Percentiles rank a stretch among this genome's conserved stretches.
These are phyloP conservation scores for Andrena chrysosceles DNA, from an alignment of 2,888 invertebrate genomes.

Conservation along the genomic window DNA sequence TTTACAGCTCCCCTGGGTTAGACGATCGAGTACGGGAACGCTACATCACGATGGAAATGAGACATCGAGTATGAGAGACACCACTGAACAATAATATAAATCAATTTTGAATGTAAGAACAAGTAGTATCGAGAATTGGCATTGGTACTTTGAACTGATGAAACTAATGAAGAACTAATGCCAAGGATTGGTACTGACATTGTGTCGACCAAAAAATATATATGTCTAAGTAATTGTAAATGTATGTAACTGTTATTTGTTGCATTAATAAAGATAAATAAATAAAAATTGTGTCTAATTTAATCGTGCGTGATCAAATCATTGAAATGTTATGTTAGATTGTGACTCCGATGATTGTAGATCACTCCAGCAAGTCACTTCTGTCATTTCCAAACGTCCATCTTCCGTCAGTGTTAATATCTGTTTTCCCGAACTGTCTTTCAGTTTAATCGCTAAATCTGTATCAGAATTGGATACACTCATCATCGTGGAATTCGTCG, in stretches of 20 bases:
- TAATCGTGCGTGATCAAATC: neutral
- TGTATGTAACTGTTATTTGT: conserved; percentile 39
- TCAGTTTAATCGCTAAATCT: conserved; percentile 59
- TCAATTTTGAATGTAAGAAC: conserved; percentile 22
- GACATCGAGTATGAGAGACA: neutral
- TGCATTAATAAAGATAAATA: conserved; percentile 29
- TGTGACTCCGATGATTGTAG: conserved; percentile 50
- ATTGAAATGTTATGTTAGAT: conserved; percentile 51
- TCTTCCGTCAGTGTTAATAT: conserved; percentile 81
- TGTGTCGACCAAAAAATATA: conserved; percentile 19
- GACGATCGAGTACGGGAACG: neutral
- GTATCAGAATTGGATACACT: conserved; percentile 29
- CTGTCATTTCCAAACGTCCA: conserved; percentile 82
- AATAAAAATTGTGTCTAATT: conserved; percentile 20
- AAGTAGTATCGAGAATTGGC: neutral
- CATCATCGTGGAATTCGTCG: conserved; percentile 45
- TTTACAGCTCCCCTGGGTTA: conserved; percentile 9
- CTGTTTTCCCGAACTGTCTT: conserved; percentile 74
- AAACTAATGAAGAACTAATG: conserved; percentile 7
- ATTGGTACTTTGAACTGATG: conserved; percentile 15
- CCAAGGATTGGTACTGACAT: neutral
- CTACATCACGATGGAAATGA: neutral
- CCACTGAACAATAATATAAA: conserved; percentile 17
- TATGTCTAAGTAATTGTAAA: conserved; percentile 14
- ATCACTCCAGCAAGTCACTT: conserved; percentile 75